Evolutionary conservation across 2,797 vertebrate species (phyloP).

Genomic region (Hylomyscus alleni): DNA sequence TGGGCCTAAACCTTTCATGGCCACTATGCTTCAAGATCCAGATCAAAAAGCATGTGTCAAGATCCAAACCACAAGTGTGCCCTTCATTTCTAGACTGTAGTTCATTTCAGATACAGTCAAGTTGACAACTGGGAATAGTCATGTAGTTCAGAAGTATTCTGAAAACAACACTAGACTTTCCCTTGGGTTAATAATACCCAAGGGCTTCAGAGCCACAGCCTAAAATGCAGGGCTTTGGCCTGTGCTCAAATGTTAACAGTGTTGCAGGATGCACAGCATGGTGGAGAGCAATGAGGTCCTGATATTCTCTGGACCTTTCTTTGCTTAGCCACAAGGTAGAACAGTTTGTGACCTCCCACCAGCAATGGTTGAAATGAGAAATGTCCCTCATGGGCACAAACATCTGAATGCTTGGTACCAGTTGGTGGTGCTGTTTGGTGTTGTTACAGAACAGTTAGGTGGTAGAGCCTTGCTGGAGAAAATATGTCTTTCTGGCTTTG

Average conservation of each 20-base stretch:
- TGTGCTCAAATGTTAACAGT: background rate
- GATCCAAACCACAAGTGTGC: background rate
- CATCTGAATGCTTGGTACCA: background rate
- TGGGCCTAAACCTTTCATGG: background rate
- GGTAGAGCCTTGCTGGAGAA: background rate
- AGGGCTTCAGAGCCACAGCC: background rate
- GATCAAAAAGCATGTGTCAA: background rate
- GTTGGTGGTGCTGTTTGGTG: too few relatives aligned
- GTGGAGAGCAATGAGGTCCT: background rate
- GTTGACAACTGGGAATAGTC: background rate
- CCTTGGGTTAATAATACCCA: background rate
- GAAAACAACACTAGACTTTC: background rate
- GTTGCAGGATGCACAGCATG: background rate
- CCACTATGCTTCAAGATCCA: background rate
- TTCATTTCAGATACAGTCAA: background rate
- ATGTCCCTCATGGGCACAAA: too few relatives aligned
- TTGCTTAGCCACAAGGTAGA: background rate
- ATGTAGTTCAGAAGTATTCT: background rate
- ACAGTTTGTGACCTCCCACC: background rate
- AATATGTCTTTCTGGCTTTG: background rate
- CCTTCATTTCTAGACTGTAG: background rate
- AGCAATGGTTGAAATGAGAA: background rate
- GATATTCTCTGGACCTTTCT: background rate
- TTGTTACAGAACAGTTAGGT: background rate
- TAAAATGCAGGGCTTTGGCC: background rate